Evolutionary conservation across 2,888 invertebrate species (phyloP).

Genomic region (Pasiphila rectangulata): DNA sequence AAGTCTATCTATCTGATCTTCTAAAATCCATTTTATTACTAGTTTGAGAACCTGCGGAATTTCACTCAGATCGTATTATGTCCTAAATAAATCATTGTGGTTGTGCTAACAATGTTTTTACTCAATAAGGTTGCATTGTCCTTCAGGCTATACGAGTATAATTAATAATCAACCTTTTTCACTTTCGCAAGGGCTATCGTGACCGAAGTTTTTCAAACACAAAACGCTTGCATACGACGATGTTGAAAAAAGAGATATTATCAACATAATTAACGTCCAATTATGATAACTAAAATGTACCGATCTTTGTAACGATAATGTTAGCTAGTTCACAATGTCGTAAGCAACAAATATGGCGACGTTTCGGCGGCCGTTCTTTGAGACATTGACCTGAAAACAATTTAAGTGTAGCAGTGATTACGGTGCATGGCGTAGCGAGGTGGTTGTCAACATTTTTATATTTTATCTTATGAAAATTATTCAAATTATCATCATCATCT

Average conservation of each 20-base stretch:
- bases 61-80: too few species aligned
- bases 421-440: constrained; percentile 19
- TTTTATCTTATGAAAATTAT: too few species aligned
- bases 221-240: constrained; percentile 11
- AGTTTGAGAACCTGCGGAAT: too few species aligned
- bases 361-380: constrained; percentile 36
- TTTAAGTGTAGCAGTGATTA: constrained; percentile 52
- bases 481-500: too few species aligned
- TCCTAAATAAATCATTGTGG: too few species aligned
- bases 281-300: constrained; percentile 21
- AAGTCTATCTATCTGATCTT: too few species aligned
- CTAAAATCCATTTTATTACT: too few species aligned
- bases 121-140: too few species aligned
- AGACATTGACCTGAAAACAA: constrained; percentile 64
- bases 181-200: background rate
- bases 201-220: constrained; percentile 1
- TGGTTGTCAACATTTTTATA: constrained; percentile 21
- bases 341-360: constrained; percentile 33
- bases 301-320: constrained; percentile 27
- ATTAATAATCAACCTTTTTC: background rate
- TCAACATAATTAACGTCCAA: constrained; percentile 19
- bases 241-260: constrained; percentile 18
- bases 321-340: constrained; percentile 31
- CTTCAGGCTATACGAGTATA: too few species aligned
- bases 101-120: too few species aligned